A percentile compares a stretch with the other conserved stretches of the same genome.
Evolutionary conservation across 2,113 vertebrate species (phyloP).

Genomic region (Toxostoma redivivum): DNA sequence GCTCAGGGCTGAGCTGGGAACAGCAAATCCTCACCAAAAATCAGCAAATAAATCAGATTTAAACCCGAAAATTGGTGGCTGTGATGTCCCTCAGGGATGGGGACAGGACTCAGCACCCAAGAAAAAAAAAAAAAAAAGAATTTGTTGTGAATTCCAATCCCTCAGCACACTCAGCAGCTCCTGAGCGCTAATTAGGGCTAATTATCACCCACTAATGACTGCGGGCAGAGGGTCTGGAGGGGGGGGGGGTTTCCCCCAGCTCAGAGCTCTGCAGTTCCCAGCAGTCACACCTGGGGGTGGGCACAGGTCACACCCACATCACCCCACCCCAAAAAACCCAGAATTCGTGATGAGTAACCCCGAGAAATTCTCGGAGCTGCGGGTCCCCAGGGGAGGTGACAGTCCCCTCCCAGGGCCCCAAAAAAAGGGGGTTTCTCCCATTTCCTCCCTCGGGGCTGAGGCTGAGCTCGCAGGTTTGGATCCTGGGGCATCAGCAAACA

Average conservation of each 20-base stretch:
- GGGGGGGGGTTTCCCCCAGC: background rate
- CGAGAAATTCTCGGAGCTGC: background rate
- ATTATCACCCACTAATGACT: background rate
- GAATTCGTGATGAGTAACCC: background rate
- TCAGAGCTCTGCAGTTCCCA: background rate
- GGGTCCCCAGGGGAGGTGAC: background rate
- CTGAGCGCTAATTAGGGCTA: background rate
- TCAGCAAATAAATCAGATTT: background rate
- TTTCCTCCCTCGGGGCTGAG: background rate
- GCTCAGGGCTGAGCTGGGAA: background rate
- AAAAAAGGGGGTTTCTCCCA: background rate
- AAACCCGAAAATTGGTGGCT: background rate
- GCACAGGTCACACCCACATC: background rate
- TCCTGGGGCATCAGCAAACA: accelerated
- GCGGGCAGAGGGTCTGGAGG: background rate
- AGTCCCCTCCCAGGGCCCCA: background rate
- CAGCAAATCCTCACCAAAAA: background rate
- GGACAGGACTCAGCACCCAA: background rate
- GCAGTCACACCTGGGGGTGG: background rate
- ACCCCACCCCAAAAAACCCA: background rate
- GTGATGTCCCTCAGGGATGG: background rate
- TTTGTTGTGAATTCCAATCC: background rate
- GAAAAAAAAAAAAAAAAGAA: background rate
- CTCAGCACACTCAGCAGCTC: background rate
- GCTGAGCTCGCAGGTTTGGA: background rate